Percentiles rank a stretch among this genome's conserved stretches.
phyloP scores from a whole-genome alignment of 2,888 invertebrate genomes.

The Machimus atricapillus region DNA sequence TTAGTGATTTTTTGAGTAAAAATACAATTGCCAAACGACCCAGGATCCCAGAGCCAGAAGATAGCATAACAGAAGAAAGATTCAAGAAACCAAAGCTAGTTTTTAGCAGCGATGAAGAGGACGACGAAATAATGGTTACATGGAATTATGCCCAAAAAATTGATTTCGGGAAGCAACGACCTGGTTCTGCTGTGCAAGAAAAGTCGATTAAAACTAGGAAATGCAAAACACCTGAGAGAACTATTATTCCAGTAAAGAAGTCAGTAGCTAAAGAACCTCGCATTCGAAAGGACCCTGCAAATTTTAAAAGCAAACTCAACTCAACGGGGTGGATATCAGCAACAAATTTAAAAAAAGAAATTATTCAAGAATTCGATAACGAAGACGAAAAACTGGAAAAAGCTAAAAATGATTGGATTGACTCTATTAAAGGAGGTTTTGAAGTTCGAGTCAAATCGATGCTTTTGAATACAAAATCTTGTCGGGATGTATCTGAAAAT shows the following conservation, averaged over 20 bases:
- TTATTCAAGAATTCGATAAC: slow-evolving; percentile 44
- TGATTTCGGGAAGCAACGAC: neutral
- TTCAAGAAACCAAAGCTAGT: neutral
- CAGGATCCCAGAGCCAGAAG: neutral
- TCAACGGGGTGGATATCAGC: slow-evolving; percentile 55
- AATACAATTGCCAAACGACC: slow-evolving; percentile 15
- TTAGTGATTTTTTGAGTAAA: slow-evolving; percentile 40
- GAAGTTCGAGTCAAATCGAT: slow-evolving; percentile 53
- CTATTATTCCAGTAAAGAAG: neutral
- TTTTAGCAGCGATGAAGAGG: slow-evolving; percentile 38
- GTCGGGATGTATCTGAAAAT: slow-evolving; percentile 25
- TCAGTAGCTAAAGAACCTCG: slow-evolving; percentile 37
- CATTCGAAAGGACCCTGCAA: neutral
- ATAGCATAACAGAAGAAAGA: neutral
- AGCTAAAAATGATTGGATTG: slow-evolving; percentile 50
- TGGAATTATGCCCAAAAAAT: neutral
- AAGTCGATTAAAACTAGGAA: neutral
- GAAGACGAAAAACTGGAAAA: slow-evolving; percentile 44
- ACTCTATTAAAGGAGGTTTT: slow-evolving; percentile 54
- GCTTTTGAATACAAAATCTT: slow-evolving; percentile 47
- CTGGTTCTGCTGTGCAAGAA: neutral
- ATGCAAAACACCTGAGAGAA: neutral
- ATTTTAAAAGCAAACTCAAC: neutral
- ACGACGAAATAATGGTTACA: slow-evolving; percentile 41
- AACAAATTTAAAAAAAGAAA: slow-evolving; percentile 51